These are phyloP conservation scores for Falco biarmicus DNA, from an alignment of 2,797 vertebrate species.

Conservation along the genomic window DNA sequence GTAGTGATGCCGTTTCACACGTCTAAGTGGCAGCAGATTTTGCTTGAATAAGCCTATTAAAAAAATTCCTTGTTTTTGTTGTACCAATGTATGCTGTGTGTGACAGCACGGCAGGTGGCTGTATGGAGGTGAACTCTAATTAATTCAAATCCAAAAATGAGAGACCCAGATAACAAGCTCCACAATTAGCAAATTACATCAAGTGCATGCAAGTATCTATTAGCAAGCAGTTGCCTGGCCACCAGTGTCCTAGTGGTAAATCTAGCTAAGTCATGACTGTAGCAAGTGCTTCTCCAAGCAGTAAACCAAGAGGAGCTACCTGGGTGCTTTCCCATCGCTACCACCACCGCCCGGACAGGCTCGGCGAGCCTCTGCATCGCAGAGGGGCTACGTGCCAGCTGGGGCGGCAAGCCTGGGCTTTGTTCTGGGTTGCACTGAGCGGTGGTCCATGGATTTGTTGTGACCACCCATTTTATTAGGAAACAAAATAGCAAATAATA, in stretches of 20 bases:
- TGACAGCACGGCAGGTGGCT: conserved; percentile 68
- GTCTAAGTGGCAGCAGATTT: conserved; percentile 39
- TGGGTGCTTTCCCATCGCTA: conserved; percentile 37
- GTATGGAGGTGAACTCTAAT: conserved; percentile 74
- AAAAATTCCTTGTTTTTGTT: conserved; percentile 43
- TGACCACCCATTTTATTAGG: not conserved
- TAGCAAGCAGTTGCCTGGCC: conserved; percentile 59
- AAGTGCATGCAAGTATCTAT: conserved; percentile 48
- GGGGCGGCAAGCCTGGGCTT: not conserved
- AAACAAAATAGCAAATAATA: not conserved
- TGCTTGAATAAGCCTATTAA: conserved; percentile 48
- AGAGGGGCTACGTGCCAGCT: conserved; percentile 22
- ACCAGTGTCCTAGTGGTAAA: conserved; percentile 41
- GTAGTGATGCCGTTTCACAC: conserved; percentile 23
- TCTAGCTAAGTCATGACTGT: conserved; percentile 56
- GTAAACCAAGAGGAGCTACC: conserved; percentile 49
- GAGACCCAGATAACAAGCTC: conserved; percentile 71
- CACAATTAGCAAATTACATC: conserved; percentile 78
- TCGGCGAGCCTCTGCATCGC: conserved; percentile 10
- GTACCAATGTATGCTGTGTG: not conserved
- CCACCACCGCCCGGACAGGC: not conserved
- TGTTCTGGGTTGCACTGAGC: not conserved
- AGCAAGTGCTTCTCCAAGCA: not conserved
- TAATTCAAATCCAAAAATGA: conserved; percentile 77
- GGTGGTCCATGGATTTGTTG: not conserved